These are phyloP conservation scores for Sciurus niger DNA, from an alignment of 2,113 vertebrate species.

Conservation along the genomic window DNA sequence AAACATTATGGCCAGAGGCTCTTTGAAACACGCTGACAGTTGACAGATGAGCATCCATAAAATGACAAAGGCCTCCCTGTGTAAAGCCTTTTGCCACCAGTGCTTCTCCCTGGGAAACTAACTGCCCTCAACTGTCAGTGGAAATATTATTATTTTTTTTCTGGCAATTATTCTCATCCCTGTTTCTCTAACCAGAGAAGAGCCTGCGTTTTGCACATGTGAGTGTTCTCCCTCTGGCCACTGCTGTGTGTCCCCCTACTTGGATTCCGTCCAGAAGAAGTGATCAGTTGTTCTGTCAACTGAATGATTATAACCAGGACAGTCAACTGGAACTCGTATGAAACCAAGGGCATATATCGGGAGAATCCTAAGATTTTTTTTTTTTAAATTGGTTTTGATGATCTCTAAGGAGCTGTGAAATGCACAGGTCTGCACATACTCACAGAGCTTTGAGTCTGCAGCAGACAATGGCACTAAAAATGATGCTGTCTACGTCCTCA, in stretches of 20 bases:
- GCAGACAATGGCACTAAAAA: neutral
- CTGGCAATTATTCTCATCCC: slow-evolving; percentile 85
- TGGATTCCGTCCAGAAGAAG: neutral
- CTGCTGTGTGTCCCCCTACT: no score
- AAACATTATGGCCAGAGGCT: slow-evolving; percentile 89
- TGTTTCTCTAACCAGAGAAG: slow-evolving; percentile 82
- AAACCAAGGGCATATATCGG: neutral
- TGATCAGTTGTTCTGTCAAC: neutral
- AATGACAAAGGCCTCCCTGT: slow-evolving; percentile 91
- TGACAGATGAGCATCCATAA: slow-evolving; percentile 94
- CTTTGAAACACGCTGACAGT: slow-evolving; percentile 93
- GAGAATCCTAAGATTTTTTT: neutral
- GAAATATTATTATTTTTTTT: slow-evolving; percentile 89
- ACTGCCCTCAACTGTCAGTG: slow-evolving; percentile 88
- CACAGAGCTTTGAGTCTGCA: neutral
- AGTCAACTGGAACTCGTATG: neutral
- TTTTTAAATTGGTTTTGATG: neutral
- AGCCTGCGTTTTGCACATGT: neutral
- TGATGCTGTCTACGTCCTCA: neutral
- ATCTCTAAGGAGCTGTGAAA: neutral
- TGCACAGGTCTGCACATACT: neutral
- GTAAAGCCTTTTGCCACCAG: slow-evolving; percentile 86
- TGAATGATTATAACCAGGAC: neutral
- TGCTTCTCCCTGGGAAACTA: slow-evolving; percentile 92
- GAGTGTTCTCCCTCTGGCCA: neutral